These are phyloP conservation scores for Parauchenoglanis punctatus DNA, from an alignment of 2,797 vertebrate genomes.

Conservation along the genomic window DNA sequence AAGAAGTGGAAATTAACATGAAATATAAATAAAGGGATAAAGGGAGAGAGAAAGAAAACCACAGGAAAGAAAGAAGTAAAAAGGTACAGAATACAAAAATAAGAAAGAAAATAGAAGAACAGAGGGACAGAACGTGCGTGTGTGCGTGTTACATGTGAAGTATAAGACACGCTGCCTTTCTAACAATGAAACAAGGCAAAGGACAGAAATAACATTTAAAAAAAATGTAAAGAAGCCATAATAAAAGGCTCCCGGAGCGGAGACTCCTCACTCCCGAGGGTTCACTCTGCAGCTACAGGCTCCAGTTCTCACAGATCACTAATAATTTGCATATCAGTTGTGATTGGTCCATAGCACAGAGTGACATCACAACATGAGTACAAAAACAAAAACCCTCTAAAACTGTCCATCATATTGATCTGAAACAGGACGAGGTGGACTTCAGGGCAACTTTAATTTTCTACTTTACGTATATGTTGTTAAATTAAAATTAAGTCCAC, in stretches of 20 bases:
- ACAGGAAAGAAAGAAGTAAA: background rate
- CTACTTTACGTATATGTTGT: background rate
- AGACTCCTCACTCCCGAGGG: background rate
- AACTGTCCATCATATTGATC: background rate
- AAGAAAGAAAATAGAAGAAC: background rate
- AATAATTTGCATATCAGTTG: background rate
- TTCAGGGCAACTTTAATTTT: background rate
- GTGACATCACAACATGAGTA: background rate
- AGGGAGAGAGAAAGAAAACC: background rate
- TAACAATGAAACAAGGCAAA: background rate
- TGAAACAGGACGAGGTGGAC: background rate
- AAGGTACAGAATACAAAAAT: background rate
- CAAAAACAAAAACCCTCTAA: background rate
- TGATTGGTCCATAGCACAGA: background rate
- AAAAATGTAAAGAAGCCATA: background rate
- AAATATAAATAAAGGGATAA: background rate
- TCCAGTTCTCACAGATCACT: background rate
- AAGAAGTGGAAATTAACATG: background rate
- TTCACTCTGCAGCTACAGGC: background rate
- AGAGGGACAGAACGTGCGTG: background rate
- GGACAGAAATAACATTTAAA: background rate
- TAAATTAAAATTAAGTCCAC: conserved; percentile 37
- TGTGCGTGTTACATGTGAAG: background rate
- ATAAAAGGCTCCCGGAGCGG: background rate
- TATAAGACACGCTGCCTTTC: background rate